Evolutionary conservation across 2,797 vertebrate species (phyloP), one percentile per base, ranked within the genome.

Genomic region (Schizothorax lantsangensis): DNA sequence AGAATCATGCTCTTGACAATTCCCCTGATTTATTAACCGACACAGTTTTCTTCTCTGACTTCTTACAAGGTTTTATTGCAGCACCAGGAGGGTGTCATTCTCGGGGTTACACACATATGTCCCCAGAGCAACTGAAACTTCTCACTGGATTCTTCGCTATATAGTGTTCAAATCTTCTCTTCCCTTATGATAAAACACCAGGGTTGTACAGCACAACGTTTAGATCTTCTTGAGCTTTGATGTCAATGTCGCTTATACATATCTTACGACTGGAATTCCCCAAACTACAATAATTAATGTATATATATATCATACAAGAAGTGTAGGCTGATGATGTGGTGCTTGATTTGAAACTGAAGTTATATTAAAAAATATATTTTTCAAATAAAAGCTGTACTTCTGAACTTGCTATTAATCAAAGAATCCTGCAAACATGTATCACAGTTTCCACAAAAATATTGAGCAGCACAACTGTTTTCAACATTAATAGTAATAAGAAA

Each of bases 1-100:
- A 68, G 79, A 81, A 81, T 66, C 78, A 43, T 30, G 40, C 78
- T 30, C 57, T 19, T 26, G n/a, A 59, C 66, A 83, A 33, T 72
- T 10, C 14, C 11, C 9, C n/a, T 2, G 30, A 40, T 82, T 71
- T 71, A 82, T 82, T 82, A 82, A 57, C 33, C 0, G 1, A 43
- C 47, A 6, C 21, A 1, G 11, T 38, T 85, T 69, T 72, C 52
- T 57, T 54, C 64, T 66, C 47, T 45, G 66, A 72, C 66, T 57
- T 45, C 66, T 85, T 23, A 80, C 40, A 47, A 79, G 49, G 19
- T 59, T 79, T 79, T 15, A 85, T 57, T 72, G 78, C 68, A 85
- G 77, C 40, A 73, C n/a, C 66, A 80, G 40, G 40, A 45, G 66
- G 38, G 38, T 14, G 9, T 73, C 8, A 62, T 62, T 73, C 26